phyloP scores from a whole-genome alignment of 2,797 vertebrate genomes.

The Macropus fuliginosus region DNA sequence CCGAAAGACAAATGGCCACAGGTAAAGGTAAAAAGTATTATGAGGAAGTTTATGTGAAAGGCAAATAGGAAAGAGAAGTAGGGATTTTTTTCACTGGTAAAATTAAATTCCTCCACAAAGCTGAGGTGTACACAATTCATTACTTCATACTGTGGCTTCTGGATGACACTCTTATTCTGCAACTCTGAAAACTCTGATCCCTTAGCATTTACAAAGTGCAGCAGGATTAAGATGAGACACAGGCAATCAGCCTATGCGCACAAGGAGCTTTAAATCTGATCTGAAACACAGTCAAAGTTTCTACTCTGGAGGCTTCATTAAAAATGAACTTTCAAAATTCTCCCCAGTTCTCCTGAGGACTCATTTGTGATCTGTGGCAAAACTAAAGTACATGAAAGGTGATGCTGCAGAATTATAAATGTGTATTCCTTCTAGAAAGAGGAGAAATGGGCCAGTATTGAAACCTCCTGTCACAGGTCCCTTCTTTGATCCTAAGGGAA shows the following conservation, averaged over 20 bases:
- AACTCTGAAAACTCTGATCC: slow-evolving; percentile 34
- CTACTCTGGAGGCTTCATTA: slow-evolving; percentile 70
- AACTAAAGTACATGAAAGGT: slow-evolving; percentile 58
- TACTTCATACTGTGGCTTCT: slow-evolving; percentile 2
- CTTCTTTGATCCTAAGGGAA: slow-evolving; percentile 51
- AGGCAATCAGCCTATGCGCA: slow-evolving; percentile 54
- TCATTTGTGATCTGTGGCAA: slow-evolving; percentile 44
- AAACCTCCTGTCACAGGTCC: background rate
- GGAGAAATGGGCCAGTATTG: background rate
- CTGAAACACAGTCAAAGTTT: slow-evolving; percentile 48
- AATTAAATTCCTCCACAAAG: slow-evolving; percentile 59
- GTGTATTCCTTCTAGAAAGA: slow-evolving; percentile 62
- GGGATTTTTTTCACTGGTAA: slow-evolving; percentile 60
- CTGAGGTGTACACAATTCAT: slow-evolving; percentile 54
- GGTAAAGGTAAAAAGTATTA: slow-evolving; percentile 54
- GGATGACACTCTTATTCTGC: slow-evolving; percentile 57
- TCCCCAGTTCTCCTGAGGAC: slow-evolving; percentile 60
- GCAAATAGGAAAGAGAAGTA: slow-evolving; percentile 31
- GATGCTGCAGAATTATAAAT: slow-evolving; percentile 53
- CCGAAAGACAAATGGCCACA: slow-evolving; percentile 63
- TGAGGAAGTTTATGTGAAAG: slow-evolving; percentile 29
- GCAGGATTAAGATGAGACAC: slow-evolving; percentile 56
- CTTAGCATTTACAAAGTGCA: slow-evolving; percentile 68
- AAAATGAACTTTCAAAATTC: slow-evolving; percentile 54
- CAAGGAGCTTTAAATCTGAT: slow-evolving; percentile 60